Evolutionary conservation across 2,888 invertebrate species (phyloP), one percentile per base, ranked within the genome.

Genomic region (Euzophera pinguis): DNA sequence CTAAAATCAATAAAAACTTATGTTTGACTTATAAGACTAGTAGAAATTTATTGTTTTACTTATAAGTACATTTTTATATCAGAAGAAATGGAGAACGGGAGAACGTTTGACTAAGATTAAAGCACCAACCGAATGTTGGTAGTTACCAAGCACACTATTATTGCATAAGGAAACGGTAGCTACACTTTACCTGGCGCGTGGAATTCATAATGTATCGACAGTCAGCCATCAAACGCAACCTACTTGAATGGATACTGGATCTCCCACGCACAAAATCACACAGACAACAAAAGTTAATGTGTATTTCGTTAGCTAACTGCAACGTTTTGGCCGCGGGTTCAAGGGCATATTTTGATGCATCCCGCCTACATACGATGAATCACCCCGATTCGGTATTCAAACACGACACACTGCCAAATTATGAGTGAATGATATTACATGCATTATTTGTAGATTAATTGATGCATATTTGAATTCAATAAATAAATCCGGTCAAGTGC

Each of bases 281-380:
- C 68, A 67, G 63, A 65, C 62, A 56, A 63, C 55, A 61, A 60
- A 66, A 57, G 63, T 59, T 69, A 65, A 67, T 67, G 65, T 68
- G 61, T 63, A 63, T 64, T 60, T 53, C 61, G 43, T 42, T 41
- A 41, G 41, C 37, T 34, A 54, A 50, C 52, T 47, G 53, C 55
- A 45, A 22, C 12, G 48, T 57, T 65, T 71, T 71, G 71, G 68
- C 60, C 62, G 63, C 63, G 67, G 78, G 87, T 85, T 86, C 83
- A 86, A 80, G 81, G 80, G 64, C 74, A 67, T 69, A 59, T 71
- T 75, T 72, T 71, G 75, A 73, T 85, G 86, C 88, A 87, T 81
- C 78, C 67, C 77, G 65, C 88, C 88, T 73, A 88, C 88, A 58
- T 67, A 17, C 48, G 53, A 59, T 87, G 84, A 88, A 68, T 88